Evolutionary conservation across 2,113 vertebrate species (phyloP), one percentile per base, ranked within the genome.

Genomic region (Chlamydotis undulata): DNA sequence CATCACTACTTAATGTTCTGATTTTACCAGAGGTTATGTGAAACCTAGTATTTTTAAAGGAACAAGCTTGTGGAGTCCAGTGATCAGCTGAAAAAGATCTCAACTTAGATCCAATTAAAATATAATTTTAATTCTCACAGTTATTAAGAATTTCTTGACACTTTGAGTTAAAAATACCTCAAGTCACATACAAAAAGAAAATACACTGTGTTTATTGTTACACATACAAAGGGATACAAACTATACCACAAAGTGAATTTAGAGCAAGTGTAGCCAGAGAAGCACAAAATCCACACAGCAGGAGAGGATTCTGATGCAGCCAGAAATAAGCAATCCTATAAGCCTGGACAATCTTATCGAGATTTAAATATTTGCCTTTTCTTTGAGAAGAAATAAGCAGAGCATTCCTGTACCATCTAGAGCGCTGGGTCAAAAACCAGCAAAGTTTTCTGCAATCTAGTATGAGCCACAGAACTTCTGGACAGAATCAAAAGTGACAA

Each of bases 401-500:
- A 91, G 9, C 31, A 94, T 90, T 95, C 63, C 64, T 63, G 55
- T 74, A 90, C 64, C 68, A 64, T 6, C 55, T 57, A 61, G 56
- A 69, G 31, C 47, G 89, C 74, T 70, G 26, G 26, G 47, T 50
- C 16, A 61, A 63, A 89, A 87, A 86, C 12, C 1, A 79, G 31
- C 6, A 6, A 86, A 12, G 19, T 63, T 78, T 77, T 86, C 33
- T 69, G 53, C 19, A 41, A 53, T 17, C 29, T 93, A 15, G 6
- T 60, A 87, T 50, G 67, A 80, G 29, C 26, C 41, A 28, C 56
- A 79, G 59, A 91, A 65, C 45, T 65, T 89, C 89, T 85, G 57
- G 65, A 85, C 22, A 80, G 65, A 26, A 89, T 94, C 33, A 88
- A 71, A 89, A 94, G 57, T 55, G 83, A 94, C 61, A 90, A 93